Conservation (phyloP, 2,797 vertebrate genomes). For the Bradypodion pumilum region DNA sequence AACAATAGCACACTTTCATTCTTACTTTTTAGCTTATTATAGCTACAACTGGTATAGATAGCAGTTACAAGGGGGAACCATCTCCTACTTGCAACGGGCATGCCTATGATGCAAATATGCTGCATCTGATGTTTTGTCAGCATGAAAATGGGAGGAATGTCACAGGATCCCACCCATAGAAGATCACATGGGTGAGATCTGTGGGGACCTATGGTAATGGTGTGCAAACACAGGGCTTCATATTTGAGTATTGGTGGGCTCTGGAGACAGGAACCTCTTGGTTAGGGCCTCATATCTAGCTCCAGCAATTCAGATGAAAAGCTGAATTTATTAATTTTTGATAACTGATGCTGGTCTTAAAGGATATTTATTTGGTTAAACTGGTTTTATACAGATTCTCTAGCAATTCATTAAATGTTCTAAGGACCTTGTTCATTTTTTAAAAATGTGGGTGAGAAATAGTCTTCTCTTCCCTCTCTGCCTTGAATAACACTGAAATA, state of each 20-base stretch:
- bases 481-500: neutral
- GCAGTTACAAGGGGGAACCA: slow-evolving; percentile 24
- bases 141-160: neutral
- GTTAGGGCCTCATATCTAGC: neutral
- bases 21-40: neutral
- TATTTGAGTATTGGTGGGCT: neutral
- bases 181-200: neutral
- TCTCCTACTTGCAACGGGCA: neutral
- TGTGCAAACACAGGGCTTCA: neutral
- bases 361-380: neutral
- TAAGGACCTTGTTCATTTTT: neutral
- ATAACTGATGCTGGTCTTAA: neutral
- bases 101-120: neutral
- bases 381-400: neutral
- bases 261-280: neutral
- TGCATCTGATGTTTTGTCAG: neutral
- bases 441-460: neutral
- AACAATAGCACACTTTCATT: neutral
- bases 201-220: neutral
- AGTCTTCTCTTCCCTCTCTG: too few species aligned
- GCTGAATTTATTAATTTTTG: neutral
- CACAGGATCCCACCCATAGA: neutral
- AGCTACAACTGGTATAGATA: neutral
- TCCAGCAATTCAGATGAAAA: neutral
- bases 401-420: neutral